Evolutionary conservation across 2,888 invertebrate genomes (phyloP), one percentile per base, ranked within the genome.

Genomic region (Chrysina gloriosa): DNA sequence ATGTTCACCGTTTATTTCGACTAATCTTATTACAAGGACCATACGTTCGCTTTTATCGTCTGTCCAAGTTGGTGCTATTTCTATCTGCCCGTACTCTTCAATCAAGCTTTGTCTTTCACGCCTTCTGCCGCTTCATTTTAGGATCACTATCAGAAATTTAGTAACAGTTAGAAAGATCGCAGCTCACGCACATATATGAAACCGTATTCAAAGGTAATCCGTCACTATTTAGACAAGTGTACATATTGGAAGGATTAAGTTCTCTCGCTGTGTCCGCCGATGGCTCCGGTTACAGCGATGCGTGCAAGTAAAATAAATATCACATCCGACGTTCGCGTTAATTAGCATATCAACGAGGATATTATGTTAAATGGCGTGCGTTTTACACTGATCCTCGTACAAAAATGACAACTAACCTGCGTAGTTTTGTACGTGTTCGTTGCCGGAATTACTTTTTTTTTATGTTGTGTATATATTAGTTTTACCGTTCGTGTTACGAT

Each of bases 331-430:
- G 58, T 39, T 39, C 25, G 36, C 25, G 39, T 25, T 58, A 58
- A 39, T 58, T 58, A 58, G 58, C 58, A 58, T 56, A 56, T 39
- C 56, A 56, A 56, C 56, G 56, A 56, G 56, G 23, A 56, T 56
- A 56, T 56, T 56, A 56, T 56, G 56, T 56, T 56, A 56, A 56
- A 58, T 23, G 39, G 31, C 25, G 25, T 9, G 14, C 58, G 39
- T 58, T 58, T 58, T 39, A 58, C 23, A 11, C 39, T 58, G 39
- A 58, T 39, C 23, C 25, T 14, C 25, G 39, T 39, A n/a, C 25
- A 25, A 58, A 58, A 58, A 58, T 58, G 39, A 58, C 36, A 58
- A 39, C 58, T 58, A 52, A 23, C 14, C 39, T 39, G 39, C 25
- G 23, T 36, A 39, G 58, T 25, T 58, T 58, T 39, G 39, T 58